A percentile compares a stretch with the other conserved stretches of the same genome.
These are phyloP conservation scores for Pyxicephalus adspersus DNA, from an alignment of 2,113 vertebrate species.

Conservation along the genomic window DNA sequence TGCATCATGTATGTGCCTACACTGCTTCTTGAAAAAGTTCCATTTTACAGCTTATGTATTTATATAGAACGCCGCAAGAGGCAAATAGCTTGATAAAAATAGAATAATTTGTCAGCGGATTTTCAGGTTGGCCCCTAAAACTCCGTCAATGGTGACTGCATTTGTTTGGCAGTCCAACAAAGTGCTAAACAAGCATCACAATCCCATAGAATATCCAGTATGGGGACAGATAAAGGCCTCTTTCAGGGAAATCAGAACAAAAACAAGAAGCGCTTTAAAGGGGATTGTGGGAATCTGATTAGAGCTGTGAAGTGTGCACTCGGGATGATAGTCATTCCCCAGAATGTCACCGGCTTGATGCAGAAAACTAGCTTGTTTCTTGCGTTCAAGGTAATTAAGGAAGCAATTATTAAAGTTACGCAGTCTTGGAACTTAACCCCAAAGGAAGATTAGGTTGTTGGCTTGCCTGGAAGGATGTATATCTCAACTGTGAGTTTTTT, in stretches of 20 bases:
- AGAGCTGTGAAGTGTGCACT: conserved; percentile 30
- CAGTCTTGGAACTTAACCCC: conserved; percentile 24
- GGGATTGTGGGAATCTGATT: conserved; percentile 26
- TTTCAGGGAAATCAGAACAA: conserved; percentile 33
- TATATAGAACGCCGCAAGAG: too few species aligned
- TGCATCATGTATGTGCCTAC: too few species aligned
- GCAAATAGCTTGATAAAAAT: neutral
- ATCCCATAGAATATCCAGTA: conserved; percentile 21
- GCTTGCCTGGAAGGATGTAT: conserved; percentile 22
- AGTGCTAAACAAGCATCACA: conserved; percentile 29
- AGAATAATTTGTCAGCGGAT: neutral
- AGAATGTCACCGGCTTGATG: conserved; percentile 7
- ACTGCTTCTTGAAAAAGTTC: too few species aligned
- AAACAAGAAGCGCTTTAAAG: conserved; percentile 13
- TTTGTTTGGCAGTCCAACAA: conserved; percentile 33
- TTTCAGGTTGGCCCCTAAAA: neutral
- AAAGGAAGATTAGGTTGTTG: conserved; percentile 3
- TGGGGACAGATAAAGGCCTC: conserved; percentile 17
- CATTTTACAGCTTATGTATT: too few species aligned
- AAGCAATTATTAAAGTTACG: conserved; percentile 37
- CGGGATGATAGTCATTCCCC: conserved; percentile 29
- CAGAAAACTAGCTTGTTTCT: conserved; percentile 23
- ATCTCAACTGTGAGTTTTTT: neutral
- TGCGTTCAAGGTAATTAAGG: conserved; percentile 38
- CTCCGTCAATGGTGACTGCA: neutral